Evolutionary conservation across 2,113 vertebrate genomes (phyloP).

Genomic region (Stercorarius parasiticus): DNA sequence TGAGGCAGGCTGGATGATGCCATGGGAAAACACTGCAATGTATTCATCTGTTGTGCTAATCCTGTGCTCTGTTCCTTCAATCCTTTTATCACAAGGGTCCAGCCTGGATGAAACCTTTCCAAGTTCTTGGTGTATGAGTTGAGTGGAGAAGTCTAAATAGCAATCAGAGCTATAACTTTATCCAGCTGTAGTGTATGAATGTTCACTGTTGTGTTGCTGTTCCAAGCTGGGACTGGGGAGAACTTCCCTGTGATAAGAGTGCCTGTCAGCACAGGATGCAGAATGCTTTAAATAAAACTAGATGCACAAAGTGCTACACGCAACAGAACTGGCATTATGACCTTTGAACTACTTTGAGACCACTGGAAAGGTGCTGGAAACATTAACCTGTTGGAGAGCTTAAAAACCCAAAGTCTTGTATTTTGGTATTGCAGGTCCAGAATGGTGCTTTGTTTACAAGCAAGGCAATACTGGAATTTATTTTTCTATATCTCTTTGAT

Average conservation of each 20-base stretch:
- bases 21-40: slow-evolving; percentile 14
- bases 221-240: neutral
- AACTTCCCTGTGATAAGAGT: neutral
- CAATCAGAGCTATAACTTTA: neutral
- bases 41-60: slow-evolving; percentile 49
- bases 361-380: neutral
- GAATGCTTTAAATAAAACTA: neutral
- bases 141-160: slow-evolving; percentile 13
- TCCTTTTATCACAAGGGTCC: slow-evolving; percentile 60
- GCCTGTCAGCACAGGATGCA: neutral
- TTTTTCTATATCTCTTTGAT: neutral
- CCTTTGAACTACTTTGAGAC: neutral
- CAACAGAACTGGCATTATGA: neutral
- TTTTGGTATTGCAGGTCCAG: neutral
- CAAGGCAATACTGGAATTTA: neutral
- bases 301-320: neutral
- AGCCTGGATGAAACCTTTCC: slow-evolving; percentile 57
- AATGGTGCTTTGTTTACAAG: neutral
- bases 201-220: neutral
- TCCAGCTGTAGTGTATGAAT: neutral
- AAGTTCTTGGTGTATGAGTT: slow-evolving; percentile 28
- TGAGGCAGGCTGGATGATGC: slow-evolving; percentile 44
- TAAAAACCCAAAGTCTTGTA: neutral
- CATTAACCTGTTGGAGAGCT: neutral
- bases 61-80: slow-evolving; percentile 39